Evolutionary conservation across 2,113 vertebrate species (phyloP), one percentile per base, ranked within the genome.

Genomic region (Lophotis ruficrista): DNA sequence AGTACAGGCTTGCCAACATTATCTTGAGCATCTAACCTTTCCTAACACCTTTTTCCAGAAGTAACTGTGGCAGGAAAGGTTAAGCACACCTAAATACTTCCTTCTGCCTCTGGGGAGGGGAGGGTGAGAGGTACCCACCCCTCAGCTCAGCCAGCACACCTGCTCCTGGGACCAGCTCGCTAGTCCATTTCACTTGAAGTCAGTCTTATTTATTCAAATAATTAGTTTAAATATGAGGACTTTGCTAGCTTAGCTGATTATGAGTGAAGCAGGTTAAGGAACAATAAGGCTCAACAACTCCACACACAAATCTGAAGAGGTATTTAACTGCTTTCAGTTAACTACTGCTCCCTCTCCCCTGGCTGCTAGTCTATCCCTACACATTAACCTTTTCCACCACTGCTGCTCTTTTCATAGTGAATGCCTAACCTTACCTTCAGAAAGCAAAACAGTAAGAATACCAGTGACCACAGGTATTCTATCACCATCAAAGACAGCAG

Each of bases 71-170:
- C 76, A 92, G 57, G 68, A 79, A 84, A 91, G 87, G 87, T 92
- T 95, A 94, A 97, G 73, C 69, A 87, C 61, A 64, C 69, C 48
- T 92, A 81, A 87, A 58, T 51, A 64, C 48, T 47, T 27, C 17
- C 30, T 21, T 62, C n/a, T 84, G 87, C 76, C 82, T 51, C 80
- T 60, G 66, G 21, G 68, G 58, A 78, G n/a, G 31, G 24, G 7
- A 78, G 54, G 56, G 51, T 28, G 24, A 76, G 73, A 48, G 35
- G 47, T 24, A 38, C 24, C 56, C 64, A 71, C 7, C 28, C 64
- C 64, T 57, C 64, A 58, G 89, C 60, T 71, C 75, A 93, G 66
- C 65, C 71, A 76, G 75, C 86, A 90, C 87, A 94, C 48, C 92
- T 87, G 69, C 61, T 85, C 57, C 65, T 70, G 69, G 35, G 21